Evolutionary conservation across 2,113 vertebrate species (phyloP), one percentile per base, ranked within the genome.

Genomic region (Tetrao urogallus): DNA sequence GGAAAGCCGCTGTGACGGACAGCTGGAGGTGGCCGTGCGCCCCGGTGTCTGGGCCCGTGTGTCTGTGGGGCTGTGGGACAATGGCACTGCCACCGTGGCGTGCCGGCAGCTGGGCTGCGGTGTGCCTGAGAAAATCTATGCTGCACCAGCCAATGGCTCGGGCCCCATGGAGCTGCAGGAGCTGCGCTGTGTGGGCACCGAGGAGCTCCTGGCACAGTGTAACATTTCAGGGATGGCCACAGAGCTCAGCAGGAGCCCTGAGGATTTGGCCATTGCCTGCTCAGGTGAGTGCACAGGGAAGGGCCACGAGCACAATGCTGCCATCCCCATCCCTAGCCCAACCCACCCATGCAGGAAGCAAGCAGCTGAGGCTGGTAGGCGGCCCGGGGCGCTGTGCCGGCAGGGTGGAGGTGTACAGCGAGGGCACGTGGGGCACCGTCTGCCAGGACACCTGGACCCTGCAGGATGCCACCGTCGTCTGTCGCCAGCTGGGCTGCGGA

Each of bases 31-130:
- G 1, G 8, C 52, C 3, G 1, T 21, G 2, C 19, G 17, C 34
- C 17, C 40, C 1, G 6, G 13, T 2, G 3, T 6, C 10, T 73
- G 85, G 85, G 20, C 12, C 66, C 54, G 14, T 3, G 63, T 79
- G 32, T 4, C 7, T 1, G 25, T 1, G 22, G 86, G 38, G n/a
- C 58, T 6, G 45, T 42, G 82, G 71, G 54, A 72, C 0, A 4
- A 11, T 2, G 13, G 1, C 8, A 34, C 3, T 30, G 81, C 19
- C 58, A 1, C 8, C 13, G 98, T 98, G 96, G 98, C 98, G 63
- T 99, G 99, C 85, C 97, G 89, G 52, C 98, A 98, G 94, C 95
- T 99, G 25, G 98, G 97, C 28, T 99, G 99, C 4, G 99, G 99
- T 5, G 18, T n/a, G 78, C 95, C 0, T 96, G 67, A 74, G 47